Evolutionary conservation across 2,888 invertebrate genomes (phyloP).

Genomic region (Leptopilina syphax): DNA sequence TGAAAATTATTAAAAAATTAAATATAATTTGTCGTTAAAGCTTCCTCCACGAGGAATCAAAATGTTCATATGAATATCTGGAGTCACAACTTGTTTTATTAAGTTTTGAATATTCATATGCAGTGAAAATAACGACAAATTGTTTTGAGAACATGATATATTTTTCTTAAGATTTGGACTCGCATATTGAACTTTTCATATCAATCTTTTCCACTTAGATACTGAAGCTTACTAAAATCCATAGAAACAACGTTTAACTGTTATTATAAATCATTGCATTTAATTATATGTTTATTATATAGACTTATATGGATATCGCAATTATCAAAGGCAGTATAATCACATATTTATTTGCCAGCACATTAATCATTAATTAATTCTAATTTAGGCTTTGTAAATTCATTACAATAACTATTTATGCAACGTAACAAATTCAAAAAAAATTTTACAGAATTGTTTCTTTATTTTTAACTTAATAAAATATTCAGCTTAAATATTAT

Average conservation of each 20-base stretch:
- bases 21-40: too few species aligned
- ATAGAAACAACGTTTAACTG: slow-evolving; percentile 62
- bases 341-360: slow-evolving; percentile 61
- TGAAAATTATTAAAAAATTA: too few species aligned
- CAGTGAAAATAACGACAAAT: neutral
- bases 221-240: slow-evolving; percentile 69
- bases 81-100: too few species aligned
- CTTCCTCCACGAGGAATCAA: too few species aligned
- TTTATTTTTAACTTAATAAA: slow-evolving; percentile 59
- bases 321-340: slow-evolving; percentile 63
- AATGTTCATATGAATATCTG: too few species aligned
- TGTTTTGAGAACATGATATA: slow-evolving; percentile 64
- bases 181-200: slow-evolving; percentile 53
- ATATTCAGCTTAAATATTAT: slow-evolving; percentile 1
- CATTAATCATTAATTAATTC: slow-evolving; percentile 47
- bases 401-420: slow-evolving; percentile 78
- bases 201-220: slow-evolving; percentile 58
- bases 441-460: slow-evolving; percentile 49
- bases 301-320: slow-evolving; percentile 65
- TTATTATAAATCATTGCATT: slow-evolving; percentile 60
- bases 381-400: slow-evolving; percentile 66
- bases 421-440: slow-evolving; percentile 73
- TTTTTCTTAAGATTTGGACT: slow-evolving; percentile 60
- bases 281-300: slow-evolving; percentile 60
- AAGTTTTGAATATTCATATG: too few species aligned